Evolutionary conservation across 2,888 invertebrate genomes (phyloP), one percentile per base, ranked within the genome.

Genomic region (Chrysotoxum bicinctum): DNA sequence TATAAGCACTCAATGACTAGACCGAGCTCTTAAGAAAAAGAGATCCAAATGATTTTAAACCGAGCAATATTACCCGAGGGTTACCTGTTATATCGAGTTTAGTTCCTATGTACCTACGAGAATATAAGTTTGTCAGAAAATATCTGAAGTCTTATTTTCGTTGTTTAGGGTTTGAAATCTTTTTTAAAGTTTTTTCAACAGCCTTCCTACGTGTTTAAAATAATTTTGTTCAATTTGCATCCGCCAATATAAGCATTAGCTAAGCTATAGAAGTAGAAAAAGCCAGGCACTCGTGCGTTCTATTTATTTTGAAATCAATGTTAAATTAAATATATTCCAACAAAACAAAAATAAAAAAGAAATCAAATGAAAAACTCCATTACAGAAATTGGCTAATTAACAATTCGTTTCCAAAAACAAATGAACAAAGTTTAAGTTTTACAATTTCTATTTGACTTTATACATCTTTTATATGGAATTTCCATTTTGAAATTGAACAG

Each of bases 251-350:
- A 2, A 10, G 1, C 19, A 21, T 48, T 21, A 21, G 21, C 5
- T 48, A 12, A 21, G 21, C 5, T 48, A 12, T 0, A 21, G 10
- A 21, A 21, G 6, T 21, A 12, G 12, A 48, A 48, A 48, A 48
- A 19, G 16, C 32, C 32, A 40, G 0, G 1, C n/a, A 40, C 9
- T 40, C 37, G 40, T 40, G 60, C 23, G 26, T 56, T 32, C 35
- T 14, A 56, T 56, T 56, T 56, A 3, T 19, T 56, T 12, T 32
- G 32, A 56, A 56, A 19, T 56, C 35, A 10, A 19, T 56, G 19
- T 35, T 56, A 56, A 56, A 56, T 32, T 56, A 19, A 56, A 56
- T 56, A 19, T 56, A 56, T 56, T 56, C 32, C 1, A 56, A 40
- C 14, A 14, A n/a, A 7, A 40, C 14, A 7, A 14, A 37, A 14